A percentile compares a stretch with the other conserved stretches of the same genome.
phyloP scores from a whole-genome alignment of 1,140 invertebrate genomes.

The Chironomus striatipennis region DNA sequence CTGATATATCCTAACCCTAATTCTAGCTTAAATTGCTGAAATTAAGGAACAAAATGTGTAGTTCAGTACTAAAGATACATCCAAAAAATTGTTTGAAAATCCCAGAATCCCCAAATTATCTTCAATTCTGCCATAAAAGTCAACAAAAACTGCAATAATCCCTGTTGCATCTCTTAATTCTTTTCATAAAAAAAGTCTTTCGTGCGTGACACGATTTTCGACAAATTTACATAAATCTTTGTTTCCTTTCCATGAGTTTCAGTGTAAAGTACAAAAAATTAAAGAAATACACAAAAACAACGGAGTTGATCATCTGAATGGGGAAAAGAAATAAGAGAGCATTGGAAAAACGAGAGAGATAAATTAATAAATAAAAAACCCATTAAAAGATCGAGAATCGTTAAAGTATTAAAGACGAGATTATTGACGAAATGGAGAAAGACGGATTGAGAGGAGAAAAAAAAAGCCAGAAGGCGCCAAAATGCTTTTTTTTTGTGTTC shows the following conservation, averaged over 20 bases:
- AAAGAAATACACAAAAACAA: too few relatives aligned
- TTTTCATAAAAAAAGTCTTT: too few relatives aligned
- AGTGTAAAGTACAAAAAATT: too few relatives aligned
- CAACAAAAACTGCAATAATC: too few relatives aligned
- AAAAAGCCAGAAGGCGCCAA: constrained; percentile 20
- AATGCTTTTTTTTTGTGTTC: background rate
- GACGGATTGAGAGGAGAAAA: background rate
- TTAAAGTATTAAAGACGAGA: constrained; percentile 2
- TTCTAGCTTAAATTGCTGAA: too few relatives aligned
- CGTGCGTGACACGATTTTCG: constrained; percentile 19
- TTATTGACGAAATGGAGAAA: constrained; percentile 2
- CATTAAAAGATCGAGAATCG: constrained; percentile 12
- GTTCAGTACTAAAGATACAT: too few relatives aligned
- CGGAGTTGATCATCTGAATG: background rate
- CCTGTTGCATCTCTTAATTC: background rate
- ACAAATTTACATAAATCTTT: constrained; percentile 20
- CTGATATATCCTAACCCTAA: too few relatives aligned
- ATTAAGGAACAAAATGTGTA: too few relatives aligned
- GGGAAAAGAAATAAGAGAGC: background rate
- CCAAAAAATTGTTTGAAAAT: too few relatives aligned
- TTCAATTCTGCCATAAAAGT: too few relatives aligned
- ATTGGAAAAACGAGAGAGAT: background rate
- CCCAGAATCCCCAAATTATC: too few relatives aligned
- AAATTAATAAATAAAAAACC: constrained; percentile 10
- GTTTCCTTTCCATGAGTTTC: background rate